Evolutionary conservation across 2,888 invertebrate genomes (phyloP), one percentile per base, ranked within the genome.

Genomic region (Cacoxenus indagator): DNA sequence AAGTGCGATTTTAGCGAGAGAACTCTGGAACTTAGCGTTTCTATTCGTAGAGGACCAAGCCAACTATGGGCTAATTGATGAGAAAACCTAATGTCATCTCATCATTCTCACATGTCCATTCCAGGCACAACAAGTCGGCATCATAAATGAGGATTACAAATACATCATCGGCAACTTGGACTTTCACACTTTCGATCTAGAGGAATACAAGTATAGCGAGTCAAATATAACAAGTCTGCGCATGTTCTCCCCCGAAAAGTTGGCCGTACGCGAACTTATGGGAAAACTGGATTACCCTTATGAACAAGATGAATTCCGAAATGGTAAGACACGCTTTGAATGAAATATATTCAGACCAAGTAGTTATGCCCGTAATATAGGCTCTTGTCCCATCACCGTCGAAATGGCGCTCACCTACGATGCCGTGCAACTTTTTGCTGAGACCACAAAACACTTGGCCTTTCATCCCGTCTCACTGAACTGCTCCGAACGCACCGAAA

Each of bases 141-240:
- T 98, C 93, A 96, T 98, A 92, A 96, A 95, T 72, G 95, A 96
- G 86, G 94, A 96, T 84, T 96, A 96, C 89, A 92, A 92, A 79
- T 94, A 93, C 77, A 90, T 97, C 51, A 92, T 96, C 67, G 94
- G 93, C 72, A 92, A 92, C 77, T 89, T 96, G 89, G 96, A 96
- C 86, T 90, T 96, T 48, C 88, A 88, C 59, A 79, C 86, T 0
- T 83, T 88, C 43, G 92, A 96, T 81, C 89, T 95, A 76, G 92
- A 92, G 45, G 92, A 93, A 19, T 96, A 92, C 83, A 92, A 92
- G 83, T 92, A 93, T 81, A 93, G 94, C 0, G 95, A 95, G 17
- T 93, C 95, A 0, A 96, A 96, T 84, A 94, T 97, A 48, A 95
- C 95, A 55, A 94, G 91, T 51, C 85, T 93, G 26, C 89, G 93